Base-by-base conservation (phyloP, 1,140 invertebrate genomes). In the Diachasmimorpha longicaudata region DNA sequence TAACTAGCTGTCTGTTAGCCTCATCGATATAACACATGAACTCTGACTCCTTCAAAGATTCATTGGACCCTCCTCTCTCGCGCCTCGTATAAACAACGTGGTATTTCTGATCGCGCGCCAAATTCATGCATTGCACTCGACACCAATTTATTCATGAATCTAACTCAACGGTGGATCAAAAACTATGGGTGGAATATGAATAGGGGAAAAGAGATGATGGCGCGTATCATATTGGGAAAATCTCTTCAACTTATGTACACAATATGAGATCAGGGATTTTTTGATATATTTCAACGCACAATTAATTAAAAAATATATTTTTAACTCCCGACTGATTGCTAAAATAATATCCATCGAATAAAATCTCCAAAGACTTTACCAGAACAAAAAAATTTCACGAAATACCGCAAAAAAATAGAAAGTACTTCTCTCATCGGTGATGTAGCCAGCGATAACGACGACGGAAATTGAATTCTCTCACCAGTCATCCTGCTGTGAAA, bases 381-480 rank as follows among this genome's bases (percentile, higher is more conserved):
- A 31, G 6, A 6, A 31, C 6, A 31, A 2, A 31, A 31, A 31
- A 31, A 31, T 31, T n/a, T 31, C 31, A 31, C 6, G 31, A 31
- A 31, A 31, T 6, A 2, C 31, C 31, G 2, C 31, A 31, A 31
- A 31, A 31, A 31, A 31, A 31, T 31, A 31, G 31, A 31, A 31
- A 31, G 31, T 31, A 31, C 31, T 31, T 31, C 31, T 31, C 16
- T 52, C 48, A 6, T 52, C n/a, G n/a, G 19, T n/a, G n/a, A 52
- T 52, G 14, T 52, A n/a, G 14, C 48, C 48, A 82, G 78, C 81
- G 85, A 86, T 87, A 87, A 87, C 81, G 78, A 85, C 80, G 83
- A 85, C 82, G 85, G 85, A 87, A 88, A 87, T 87, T 87, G 86
- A 87, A 87, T 87, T 87, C 85, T 86, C 85, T 83, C 83, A 84